phyloP scores from a whole-genome alignment of 2,888 invertebrate genomes.

The Lycaena phlaeas region DNA sequence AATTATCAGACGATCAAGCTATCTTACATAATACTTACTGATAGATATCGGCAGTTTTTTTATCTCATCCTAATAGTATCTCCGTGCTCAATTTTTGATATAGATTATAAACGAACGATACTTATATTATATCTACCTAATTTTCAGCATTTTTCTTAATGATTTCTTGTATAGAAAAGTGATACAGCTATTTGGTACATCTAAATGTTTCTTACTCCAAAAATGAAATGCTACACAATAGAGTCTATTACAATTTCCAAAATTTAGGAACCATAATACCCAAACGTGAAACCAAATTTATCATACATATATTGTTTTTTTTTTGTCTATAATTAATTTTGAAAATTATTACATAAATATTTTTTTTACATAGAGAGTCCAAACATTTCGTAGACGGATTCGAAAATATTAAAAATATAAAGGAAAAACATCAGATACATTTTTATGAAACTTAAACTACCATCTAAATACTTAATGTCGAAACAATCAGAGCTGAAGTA shows the following conservation, averaged over 20 bases:
- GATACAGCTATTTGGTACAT: constrained; percentile 71
- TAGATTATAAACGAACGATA: constrained; percentile 54
- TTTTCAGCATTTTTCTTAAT: constrained; percentile 60
- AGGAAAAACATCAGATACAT: constrained; percentile 49
- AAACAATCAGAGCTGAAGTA: constrained; percentile 49
- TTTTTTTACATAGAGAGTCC: constrained; percentile 54
- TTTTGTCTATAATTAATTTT: constrained; percentile 63
- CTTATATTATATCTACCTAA: constrained; percentile 66
- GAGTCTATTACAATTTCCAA: constrained; percentile 73
- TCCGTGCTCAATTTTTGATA: constrained; percentile 63
- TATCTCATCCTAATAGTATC: constrained; percentile 62
- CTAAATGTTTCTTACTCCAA: constrained; percentile 68
- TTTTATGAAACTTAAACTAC: constrained; percentile 56
- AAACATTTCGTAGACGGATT: constrained; percentile 69
- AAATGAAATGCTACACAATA: constrained; percentile 69
- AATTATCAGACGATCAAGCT: constrained; percentile 36
- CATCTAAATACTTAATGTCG: constrained; percentile 51
- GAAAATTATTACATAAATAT: constrained; percentile 65
- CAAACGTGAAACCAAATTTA: constrained; percentile 67
- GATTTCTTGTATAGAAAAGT: constrained; percentile 65
- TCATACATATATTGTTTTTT: constrained; percentile 56
- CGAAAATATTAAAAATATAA: constrained; percentile 59
- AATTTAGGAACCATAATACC: constrained; percentile 74
- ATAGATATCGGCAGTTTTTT: constrained; percentile 63
- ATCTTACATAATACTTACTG: constrained; percentile 44